These are phyloP conservation scores for Axinella damicornis DNA, from an alignment of 37 sponge, comb jelly and placozoan genomes.

Conservation along the genomic window DNA sequence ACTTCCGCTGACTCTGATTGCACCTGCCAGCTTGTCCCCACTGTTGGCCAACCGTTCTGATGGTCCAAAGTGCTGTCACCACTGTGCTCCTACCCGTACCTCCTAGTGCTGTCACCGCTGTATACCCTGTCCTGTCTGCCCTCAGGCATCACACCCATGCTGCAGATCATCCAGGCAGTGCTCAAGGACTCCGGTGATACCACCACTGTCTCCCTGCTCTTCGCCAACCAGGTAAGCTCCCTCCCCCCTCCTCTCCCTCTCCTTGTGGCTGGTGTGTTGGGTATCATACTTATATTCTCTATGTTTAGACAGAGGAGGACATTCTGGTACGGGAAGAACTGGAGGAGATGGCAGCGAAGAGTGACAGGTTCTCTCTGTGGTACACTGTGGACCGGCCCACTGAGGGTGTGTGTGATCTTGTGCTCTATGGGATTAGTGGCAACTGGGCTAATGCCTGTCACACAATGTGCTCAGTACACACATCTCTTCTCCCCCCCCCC, in stretches of 20 bases:
- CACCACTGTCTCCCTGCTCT: conserved; percentile 88
- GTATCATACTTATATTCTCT: too few species aligned
- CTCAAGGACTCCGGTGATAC: conserved; percentile 82
- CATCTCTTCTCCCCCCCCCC: neutral
- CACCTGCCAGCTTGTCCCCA: too few species aligned
- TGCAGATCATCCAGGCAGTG: conserved; percentile 89
- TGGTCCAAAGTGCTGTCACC: too few species aligned
- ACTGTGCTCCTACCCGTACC: too few species aligned
- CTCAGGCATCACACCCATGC: conserved; percentile 96
- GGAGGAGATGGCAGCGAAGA: conserved; percentile 65
- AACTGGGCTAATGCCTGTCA: too few species aligned
- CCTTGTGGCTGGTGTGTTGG: too few species aligned
- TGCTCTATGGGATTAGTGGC: too few species aligned
- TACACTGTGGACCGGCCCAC: conserved; percentile 91
- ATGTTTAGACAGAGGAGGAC: conserved; percentile 84
- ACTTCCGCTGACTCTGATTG: too few species aligned
- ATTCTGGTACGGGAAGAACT: conserved; percentile 88
- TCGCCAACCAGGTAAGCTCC: conserved; percentile 93
- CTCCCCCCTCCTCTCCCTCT: neutral
- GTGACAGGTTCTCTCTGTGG: conserved; percentile 89
- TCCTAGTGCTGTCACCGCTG: too few species aligned
- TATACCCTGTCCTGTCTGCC: too few species aligned
- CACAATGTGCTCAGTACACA: too few species aligned
- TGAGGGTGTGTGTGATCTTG: conserved; percentile 56
- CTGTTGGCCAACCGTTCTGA: too few species aligned